Percentiles rank a stretch among this genome's conserved stretches.
Conservation (phyloP, 2,888 invertebrate genomes). For the Papilio gigon region DNA sequence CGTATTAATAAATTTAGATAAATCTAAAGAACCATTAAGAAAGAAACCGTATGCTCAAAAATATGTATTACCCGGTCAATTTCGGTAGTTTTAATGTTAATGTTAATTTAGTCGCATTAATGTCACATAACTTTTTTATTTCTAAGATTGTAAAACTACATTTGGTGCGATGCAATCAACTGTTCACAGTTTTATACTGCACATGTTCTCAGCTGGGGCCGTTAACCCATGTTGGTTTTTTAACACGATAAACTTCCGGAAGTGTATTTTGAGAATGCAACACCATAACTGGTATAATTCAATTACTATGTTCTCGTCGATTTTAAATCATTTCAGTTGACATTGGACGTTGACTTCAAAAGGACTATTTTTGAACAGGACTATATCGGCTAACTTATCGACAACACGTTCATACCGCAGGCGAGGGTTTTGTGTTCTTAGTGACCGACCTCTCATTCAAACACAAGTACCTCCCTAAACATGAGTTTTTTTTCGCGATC, state of each 20-base stretch:
- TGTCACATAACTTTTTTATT: neutral
- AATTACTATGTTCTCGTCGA: constrained; percentile 13
- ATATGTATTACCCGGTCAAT: too few relatives aligned
- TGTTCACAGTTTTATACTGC: constrained; percentile 16
- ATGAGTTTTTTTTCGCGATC: too few relatives aligned
- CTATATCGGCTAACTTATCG: neutral
- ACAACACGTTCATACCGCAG: neutral
- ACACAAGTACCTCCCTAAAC: too few relatives aligned
- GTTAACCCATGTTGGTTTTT: constrained; percentile 27
- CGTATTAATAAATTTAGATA: too few relatives aligned
- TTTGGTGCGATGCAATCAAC: constrained; percentile 13
- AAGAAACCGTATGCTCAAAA: too few relatives aligned
- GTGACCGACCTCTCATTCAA: too few relatives aligned
- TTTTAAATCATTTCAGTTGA: constrained; percentile 22
- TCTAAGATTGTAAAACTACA: neutral
- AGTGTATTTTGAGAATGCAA: constrained; percentile 29
- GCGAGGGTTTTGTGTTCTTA: neutral
- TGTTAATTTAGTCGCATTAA: too few relatives aligned
- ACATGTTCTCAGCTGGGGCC: constrained; percentile 27
- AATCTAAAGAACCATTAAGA: too few relatives aligned
- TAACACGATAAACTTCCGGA: constrained; percentile 35
- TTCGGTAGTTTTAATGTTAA: too few relatives aligned
- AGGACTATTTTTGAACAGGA: neutral
- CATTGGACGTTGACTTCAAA: constrained; percentile 14
- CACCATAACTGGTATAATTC: constrained; percentile 32